These are phyloP conservation scores for Drosophila sp. DNA, from an alignment of 1,140 invertebrate genomes.

Conservation along the genomic window DNA sequence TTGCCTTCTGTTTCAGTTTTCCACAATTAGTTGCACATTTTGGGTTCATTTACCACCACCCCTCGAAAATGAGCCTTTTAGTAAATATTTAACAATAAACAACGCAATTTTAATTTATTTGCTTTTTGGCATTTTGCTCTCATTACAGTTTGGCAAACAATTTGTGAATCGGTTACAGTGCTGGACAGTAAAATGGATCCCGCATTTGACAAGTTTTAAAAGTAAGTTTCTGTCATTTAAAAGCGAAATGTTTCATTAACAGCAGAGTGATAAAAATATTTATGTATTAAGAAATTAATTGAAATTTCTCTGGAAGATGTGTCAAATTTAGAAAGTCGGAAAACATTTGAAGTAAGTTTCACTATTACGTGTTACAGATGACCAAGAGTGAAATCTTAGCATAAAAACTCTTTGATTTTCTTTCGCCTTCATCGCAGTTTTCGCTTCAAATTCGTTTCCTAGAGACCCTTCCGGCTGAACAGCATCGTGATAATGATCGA, in stretches of 20 bases:
- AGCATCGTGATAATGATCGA: slow-evolving; percentile 38
- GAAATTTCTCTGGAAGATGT: slow-evolving; percentile 1
- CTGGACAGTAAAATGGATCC: slow-evolving; percentile 49
- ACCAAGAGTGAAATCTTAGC: slow-evolving; percentile 25
- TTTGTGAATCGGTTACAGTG: slow-evolving; percentile 41
- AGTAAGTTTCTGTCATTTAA: slow-evolving; percentile 47
- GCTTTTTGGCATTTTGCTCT: slow-evolving; percentile 48
- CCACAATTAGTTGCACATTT: slow-evolving; percentile 73
- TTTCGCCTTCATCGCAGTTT: slow-evolving; percentile 2
- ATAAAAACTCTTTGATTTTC: slow-evolving; percentile 19
- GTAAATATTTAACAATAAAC: slow-evolving; percentile 64
- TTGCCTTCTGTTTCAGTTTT: slow-evolving; percentile 37
- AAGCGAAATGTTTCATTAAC: neutral
- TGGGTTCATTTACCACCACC: slow-evolving; percentile 48
- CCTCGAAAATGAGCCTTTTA: neutral
- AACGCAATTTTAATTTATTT: slow-evolving; percentile 68
- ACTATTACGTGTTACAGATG: slow-evolving; percentile 23
- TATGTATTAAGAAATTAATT: slow-evolving; percentile 9
- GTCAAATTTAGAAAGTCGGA: slow-evolving; percentile 47
- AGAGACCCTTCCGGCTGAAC: slow-evolving; percentile 38
- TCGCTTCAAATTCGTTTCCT: slow-evolving; percentile 41
- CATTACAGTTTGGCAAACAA: slow-evolving; percentile 70
- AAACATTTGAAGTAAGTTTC: slow-evolving; percentile 25
- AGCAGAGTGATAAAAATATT: slow-evolving; percentile 18
- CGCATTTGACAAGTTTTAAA: slow-evolving; percentile 47